Percentiles rank a stretch among this genome's conserved stretches.
Conservation (phyloP, 1,140 invertebrate species). For the Halyomorpha halys region DNA sequence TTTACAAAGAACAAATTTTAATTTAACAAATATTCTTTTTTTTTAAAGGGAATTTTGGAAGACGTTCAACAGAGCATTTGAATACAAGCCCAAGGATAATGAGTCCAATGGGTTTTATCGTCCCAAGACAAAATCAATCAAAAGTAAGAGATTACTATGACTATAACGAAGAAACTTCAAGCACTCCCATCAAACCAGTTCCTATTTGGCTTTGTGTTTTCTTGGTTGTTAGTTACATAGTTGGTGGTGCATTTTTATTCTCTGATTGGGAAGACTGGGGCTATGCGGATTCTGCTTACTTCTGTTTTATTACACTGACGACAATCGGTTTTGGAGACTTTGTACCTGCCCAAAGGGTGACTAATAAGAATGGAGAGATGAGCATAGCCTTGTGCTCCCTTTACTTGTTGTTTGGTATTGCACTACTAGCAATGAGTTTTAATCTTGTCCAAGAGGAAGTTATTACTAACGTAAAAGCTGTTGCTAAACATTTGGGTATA, state of each 20-base stretch:
- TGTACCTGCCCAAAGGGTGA: constrained; percentile 72
- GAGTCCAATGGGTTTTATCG: constrained; percentile 55
- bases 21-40: background rate
- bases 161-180: constrained; percentile 30
- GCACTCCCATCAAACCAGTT: constrained; percentile 48
- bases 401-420: constrained; percentile 92
- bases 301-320: constrained; percentile 90
- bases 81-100: constrained; percentile 49
- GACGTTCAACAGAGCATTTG: constrained; percentile 3
- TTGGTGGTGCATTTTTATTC: constrained; percentile 78
- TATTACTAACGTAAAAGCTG: constrained; percentile 71
- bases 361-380: constrained; percentile 50
- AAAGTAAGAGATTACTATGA: constrained; percentile 39
- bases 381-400: constrained; percentile 84
- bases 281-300: constrained; percentile 84
- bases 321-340: constrained; percentile 93
- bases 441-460: constrained; percentile 91
- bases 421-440: constrained; percentile 95
- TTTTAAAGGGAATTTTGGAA: constrained; percentile 11
- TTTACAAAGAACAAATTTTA: background rate
- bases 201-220: constrained; percentile 86
- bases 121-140: constrained; percentile 42
- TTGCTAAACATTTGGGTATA: constrained; percentile 72
- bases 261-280: constrained; percentile 78
- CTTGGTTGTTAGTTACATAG: constrained; percentile 78